Conservation (phyloP, 2,797 vertebrate genomes). For the Eurystomus glaucurus region DNA sequence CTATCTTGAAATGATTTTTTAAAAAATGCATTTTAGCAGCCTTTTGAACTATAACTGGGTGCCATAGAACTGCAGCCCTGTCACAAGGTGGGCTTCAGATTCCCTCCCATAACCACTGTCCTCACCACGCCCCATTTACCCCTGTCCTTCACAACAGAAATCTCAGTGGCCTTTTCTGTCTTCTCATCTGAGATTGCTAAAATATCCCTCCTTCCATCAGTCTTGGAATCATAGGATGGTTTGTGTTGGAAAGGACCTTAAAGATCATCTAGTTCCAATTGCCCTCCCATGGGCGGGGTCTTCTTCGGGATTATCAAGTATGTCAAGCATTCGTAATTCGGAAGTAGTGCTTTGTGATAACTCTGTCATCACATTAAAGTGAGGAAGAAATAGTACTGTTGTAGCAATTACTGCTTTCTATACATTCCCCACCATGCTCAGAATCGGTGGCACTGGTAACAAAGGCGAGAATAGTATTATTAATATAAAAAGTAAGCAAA, state of each 20-base stretch:
- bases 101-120: background rate
- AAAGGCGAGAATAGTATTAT: background rate
- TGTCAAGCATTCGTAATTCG: background rate
- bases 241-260: too few relatives aligned
- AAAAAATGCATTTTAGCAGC: background rate
- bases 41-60: background rate
- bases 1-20: background rate
- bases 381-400: background rate
- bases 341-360: background rate
- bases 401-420: background rate
- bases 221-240: too few relatives aligned
- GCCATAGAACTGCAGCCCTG: background rate
- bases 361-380: background rate
- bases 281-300: too few relatives aligned
- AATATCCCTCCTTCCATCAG: background rate
- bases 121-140: background rate
- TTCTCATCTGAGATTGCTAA: background rate
- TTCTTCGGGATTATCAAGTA: background rate
- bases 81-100: background rate
- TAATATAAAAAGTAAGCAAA: background rate
- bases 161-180: background rate
- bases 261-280: too few relatives aligned
- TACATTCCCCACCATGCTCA: background rate
- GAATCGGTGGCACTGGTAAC: background rate
- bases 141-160: background rate